Evolutionary conservation across 1,140 invertebrate species (phyloP).

Genomic region (Uloborus diversus): DNA sequence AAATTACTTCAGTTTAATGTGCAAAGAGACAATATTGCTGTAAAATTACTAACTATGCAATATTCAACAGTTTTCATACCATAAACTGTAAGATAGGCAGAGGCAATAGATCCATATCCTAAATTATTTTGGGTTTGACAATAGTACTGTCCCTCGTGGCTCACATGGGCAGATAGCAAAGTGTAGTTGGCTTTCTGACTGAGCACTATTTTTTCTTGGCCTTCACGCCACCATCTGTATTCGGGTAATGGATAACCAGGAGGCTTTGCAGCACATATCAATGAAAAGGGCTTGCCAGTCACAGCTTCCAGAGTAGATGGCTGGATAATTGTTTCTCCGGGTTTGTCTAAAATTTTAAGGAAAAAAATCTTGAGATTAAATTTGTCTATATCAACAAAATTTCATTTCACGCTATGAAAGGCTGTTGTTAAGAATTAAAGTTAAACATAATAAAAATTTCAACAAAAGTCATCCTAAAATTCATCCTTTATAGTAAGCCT

Average conservation of each 20-base stretch:
- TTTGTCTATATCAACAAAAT: not conserved
- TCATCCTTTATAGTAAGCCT: no score
- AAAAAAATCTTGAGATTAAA: not conserved
- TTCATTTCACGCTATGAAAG: no score
- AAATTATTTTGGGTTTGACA: constrained; percentile 87
- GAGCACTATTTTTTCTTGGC: constrained; percentile 71
- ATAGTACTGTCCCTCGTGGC: constrained; percentile 86
- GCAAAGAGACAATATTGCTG: no score
- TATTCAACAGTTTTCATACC: no score
- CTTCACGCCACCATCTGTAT: constrained; percentile 85
- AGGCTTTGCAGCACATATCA: constrained; percentile 85
- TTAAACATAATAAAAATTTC: no score
- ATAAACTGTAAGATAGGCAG: constrained; percentile 83
- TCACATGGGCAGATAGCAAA: constrained; percentile 81
- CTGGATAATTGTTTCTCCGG: constrained; percentile 82
- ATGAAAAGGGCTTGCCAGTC: constrained; percentile 81
- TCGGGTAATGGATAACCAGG: constrained; percentile 88
- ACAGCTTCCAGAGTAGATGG: constrained; percentile 85
- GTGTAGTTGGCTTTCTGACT: constrained; percentile 80
- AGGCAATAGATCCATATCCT: constrained; percentile 82
- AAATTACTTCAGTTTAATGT: no score
- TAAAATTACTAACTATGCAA: no score
- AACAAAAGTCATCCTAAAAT: no score
- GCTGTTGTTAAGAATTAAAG: no score
- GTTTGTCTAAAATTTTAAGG: constrained; percentile 73